phyloP scores from a whole-genome alignment of 2,797 vertebrate species.

The Phrynocephalus vlangalii region DNA sequence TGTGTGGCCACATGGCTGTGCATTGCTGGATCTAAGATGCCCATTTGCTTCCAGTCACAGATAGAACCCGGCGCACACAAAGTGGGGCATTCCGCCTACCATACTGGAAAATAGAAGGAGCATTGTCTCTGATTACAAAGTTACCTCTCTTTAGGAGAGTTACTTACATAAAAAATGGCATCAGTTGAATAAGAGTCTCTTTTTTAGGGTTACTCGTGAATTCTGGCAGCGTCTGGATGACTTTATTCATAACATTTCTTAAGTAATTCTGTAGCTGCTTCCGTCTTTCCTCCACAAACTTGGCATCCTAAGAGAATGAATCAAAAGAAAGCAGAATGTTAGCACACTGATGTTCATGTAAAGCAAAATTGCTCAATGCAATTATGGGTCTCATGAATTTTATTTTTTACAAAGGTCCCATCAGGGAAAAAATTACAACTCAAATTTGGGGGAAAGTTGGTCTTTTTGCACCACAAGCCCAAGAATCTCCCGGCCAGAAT shows the following conservation, averaged over 20 bases:
- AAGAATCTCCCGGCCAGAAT: too few species aligned
- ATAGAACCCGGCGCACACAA: too few species aligned
- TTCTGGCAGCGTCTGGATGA: slow-evolving; percentile 93
- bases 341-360: neutral
- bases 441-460: too few species aligned
- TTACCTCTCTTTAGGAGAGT: slow-evolving; percentile 20
- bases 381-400: neutral
- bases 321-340: neutral
- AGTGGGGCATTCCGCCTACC: too few species aligned
- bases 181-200: slow-evolving; percentile 89
- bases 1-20: too few species aligned
- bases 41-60: too few species aligned
- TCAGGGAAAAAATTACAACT: too few species aligned
- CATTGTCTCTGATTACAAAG: neutral
- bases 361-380: neutral
- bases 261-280: slow-evolving; percentile 97
- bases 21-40: too few species aligned
- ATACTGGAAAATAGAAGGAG: too few species aligned
- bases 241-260: slow-evolving; percentile 96
- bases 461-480: too few species aligned
- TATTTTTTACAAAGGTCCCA: too few species aligned
- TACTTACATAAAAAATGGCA: slow-evolving; percentile 97
- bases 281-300: slow-evolving; percentile 95
- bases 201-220: slow-evolving; percentile 91
- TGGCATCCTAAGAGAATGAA: slow-evolving; percentile 86